These are phyloP conservation scores for Tetragnatha versicolor DNA, from an alignment of 1,140 invertebrate species.

Conservation along the genomic window DNA sequence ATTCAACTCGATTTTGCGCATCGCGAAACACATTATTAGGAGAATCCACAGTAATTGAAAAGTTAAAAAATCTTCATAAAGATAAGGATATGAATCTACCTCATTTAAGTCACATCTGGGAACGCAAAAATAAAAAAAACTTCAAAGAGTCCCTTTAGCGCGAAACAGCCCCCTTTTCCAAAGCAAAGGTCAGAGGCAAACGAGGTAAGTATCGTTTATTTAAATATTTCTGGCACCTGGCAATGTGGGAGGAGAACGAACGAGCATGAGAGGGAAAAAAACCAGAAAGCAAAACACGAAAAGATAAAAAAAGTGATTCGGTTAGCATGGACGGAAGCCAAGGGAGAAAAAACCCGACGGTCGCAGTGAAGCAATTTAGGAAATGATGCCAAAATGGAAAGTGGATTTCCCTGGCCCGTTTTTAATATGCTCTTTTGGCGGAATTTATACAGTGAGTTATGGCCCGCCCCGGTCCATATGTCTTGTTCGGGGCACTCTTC, in stretches of 20 bases:
- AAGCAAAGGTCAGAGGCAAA: constrained; percentile 31
- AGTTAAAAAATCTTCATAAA: too few relatives aligned
- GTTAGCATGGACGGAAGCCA: constrained; percentile 10
- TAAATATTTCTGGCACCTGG: constrained; percentile 51
- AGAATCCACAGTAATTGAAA: too few relatives aligned
- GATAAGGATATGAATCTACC: too few relatives aligned
- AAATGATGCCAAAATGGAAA: constrained; percentile 46
- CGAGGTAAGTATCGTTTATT: constrained; percentile 32
- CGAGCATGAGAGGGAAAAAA: neutral
- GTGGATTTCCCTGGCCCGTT: constrained; percentile 3
- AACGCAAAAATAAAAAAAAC: neutral
- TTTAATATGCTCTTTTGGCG: constrained; percentile 17
- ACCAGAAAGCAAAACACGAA: neutral
- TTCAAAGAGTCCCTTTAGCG: neutral
- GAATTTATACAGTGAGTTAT: neutral
- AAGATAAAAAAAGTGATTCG: neutral
- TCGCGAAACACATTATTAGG: too few relatives aligned
- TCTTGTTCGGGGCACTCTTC: too few relatives aligned
- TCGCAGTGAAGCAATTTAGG: constrained; percentile 27
- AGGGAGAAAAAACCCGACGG: constrained; percentile 41
- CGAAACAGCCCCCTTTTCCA: too few relatives aligned
- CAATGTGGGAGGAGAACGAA: constrained; percentile 12
- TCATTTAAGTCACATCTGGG: neutral
- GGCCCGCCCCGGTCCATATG: too few relatives aligned
- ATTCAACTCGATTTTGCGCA: too few relatives aligned